Percentiles rank a stretch among this genome's conserved stretches.
These are phyloP conservation scores for Euproctis similis DNA, from an alignment of 2,888 invertebrate species.

Conservation along the genomic window DNA sequence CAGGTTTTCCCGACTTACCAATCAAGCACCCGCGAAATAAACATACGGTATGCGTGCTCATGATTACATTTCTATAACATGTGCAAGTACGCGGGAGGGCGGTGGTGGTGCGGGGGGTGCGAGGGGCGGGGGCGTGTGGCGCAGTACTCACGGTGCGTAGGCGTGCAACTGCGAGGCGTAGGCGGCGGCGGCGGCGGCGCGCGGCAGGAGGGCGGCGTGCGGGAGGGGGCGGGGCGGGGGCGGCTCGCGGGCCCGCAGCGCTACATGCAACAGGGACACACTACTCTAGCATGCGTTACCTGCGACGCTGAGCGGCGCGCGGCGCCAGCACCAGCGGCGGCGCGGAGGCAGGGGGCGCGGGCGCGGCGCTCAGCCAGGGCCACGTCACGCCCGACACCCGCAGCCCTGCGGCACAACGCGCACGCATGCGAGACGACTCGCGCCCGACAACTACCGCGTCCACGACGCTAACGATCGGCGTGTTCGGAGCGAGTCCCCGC, in stretches of 20 bases:
- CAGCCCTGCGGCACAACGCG: slow-evolving; percentile 79
- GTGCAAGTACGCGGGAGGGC: slow-evolving; percentile 7
- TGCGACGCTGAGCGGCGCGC: slow-evolving; percentile 84
- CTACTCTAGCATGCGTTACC: slow-evolving; percentile 69
- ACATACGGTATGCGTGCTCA: too few species aligned
- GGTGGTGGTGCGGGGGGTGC: slow-evolving; percentile 4
- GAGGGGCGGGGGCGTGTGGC: slow-evolving; percentile 16
- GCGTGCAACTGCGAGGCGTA: slow-evolving; percentile 88
- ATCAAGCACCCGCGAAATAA: too few species aligned
- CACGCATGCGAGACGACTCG: slow-evolving; percentile 32
- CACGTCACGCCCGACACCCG: slow-evolving; percentile 85
- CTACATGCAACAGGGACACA: slow-evolving; percentile 66
- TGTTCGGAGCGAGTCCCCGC: too few species aligned
- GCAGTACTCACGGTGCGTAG: slow-evolving; percentile 90
- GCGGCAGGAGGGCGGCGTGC: slow-evolving; percentile 81
- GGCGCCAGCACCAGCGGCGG: slow-evolving; percentile 83
- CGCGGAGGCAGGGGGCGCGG: slow-evolving; percentile 77
- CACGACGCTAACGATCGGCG: not conserved
- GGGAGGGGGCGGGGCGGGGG: slow-evolving; percentile 70
- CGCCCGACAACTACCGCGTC: not conserved
- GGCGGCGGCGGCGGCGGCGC: slow-evolving; percentile 81
- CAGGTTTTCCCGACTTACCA: too few species aligned
- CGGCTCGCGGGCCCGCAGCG: slow-evolving; percentile 82
- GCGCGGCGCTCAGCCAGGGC: slow-evolving; percentile 83
- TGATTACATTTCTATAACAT: too few species aligned